Conservation (phyloP, 2,888 invertebrate genomes). For the Cataglyphis rosenhaueri region DNA sequence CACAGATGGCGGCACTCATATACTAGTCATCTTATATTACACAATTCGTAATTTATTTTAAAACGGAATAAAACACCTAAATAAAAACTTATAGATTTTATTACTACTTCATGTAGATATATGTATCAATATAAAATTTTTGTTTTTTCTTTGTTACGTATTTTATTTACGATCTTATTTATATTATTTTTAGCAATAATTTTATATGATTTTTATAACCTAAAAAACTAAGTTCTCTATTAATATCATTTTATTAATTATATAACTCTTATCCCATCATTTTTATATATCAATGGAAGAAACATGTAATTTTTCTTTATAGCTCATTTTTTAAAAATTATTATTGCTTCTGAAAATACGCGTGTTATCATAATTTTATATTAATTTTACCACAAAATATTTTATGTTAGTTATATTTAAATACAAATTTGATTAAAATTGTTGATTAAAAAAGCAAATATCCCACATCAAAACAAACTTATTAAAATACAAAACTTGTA, state of each 20-base stretch:
- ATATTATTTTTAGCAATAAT: neutral
- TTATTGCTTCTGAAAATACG: neutral
- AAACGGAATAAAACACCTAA: neutral
- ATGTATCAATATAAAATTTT: neutral
- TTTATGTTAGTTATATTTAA: neutral
- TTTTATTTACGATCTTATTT: neutral
- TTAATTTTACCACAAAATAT: neutral
- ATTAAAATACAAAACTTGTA: neutral
- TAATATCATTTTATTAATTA: neutral
- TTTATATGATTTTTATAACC: neutral
- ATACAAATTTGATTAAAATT: neutral
- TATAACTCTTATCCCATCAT: neutral
- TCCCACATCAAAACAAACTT: no score
- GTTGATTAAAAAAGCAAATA: neutral
- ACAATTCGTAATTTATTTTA: neutral
- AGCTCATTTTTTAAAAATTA: neutral
- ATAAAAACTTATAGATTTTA: slow-evolving; percentile 5
- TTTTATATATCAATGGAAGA: neutral
- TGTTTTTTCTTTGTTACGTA: neutral
- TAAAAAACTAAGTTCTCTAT: neutral
- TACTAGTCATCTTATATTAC: slow-evolving; percentile 30
- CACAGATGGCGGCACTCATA: slow-evolving; percentile 74
- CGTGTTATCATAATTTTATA: neutral
- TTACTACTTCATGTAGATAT: neutral
- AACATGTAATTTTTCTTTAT: neutral